Evolutionary conservation across 2,113 vertebrate genomes (phyloP).

Genomic region (Alces alces): DNA sequence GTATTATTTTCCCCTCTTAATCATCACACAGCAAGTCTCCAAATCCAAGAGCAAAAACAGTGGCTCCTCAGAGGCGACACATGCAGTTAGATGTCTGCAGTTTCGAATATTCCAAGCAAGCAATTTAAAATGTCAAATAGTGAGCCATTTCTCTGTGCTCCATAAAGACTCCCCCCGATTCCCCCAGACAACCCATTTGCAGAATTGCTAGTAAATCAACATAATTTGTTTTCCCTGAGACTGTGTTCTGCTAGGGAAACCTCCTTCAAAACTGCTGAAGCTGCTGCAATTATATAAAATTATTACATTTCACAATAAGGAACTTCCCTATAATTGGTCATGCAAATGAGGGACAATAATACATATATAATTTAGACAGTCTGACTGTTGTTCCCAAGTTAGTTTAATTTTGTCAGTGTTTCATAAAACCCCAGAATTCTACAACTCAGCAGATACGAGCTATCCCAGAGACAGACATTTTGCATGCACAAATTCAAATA

Average conservation of each 20-base stretch:
- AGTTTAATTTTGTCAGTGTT: conserved; percentile 36
- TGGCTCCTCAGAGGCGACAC: neutral
- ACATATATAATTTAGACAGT: conserved; percentile 30
- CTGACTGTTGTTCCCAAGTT: neutral
- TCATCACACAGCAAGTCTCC: conserved; percentile 25
- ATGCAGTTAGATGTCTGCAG: conserved; percentile 45
- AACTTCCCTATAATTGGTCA: conserved; percentile 51
- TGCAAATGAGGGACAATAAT: conserved; percentile 43
- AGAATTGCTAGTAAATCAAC: conserved; percentile 70
- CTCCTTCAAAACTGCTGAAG: conserved; percentile 56
- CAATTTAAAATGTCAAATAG: conserved; percentile 63
- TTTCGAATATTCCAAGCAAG: conserved; percentile 45
- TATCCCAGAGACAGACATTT: neutral
- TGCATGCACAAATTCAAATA: conserved; percentile 19
- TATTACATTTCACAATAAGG: conserved; percentile 51
- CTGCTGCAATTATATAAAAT: conserved; percentile 60
- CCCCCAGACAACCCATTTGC: conserved; percentile 57
- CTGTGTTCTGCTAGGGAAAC: conserved; percentile 42
- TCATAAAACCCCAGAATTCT: conserved; percentile 21
- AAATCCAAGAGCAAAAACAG: conserved; percentile 16
- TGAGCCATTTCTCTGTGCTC: conserved; percentile 34
- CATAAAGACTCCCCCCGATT: conserved; percentile 32
- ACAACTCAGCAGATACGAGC: conserved; percentile 28
- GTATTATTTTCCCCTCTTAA: conserved; percentile 9
- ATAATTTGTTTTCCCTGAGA: conserved; percentile 68